Percentiles rank a stretch among this genome's conserved stretches.
phyloP scores from a whole-genome alignment of 37 sponge, comb jelly and placozoan species.

The Oscarella lobularis region DNA sequence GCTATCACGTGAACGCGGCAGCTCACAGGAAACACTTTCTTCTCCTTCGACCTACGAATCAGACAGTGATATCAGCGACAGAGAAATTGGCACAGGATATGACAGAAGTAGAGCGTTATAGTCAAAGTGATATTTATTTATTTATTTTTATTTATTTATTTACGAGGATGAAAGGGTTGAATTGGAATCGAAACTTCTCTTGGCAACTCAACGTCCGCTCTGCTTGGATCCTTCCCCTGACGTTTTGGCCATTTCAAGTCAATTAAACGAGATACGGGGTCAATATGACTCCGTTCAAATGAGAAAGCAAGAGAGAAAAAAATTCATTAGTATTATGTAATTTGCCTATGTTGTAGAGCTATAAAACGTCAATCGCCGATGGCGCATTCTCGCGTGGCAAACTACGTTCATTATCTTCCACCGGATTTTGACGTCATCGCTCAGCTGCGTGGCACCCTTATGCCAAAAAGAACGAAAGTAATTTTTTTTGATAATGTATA shows the following conservation, averaged over 20 bases:
- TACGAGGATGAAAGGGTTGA: background rate
- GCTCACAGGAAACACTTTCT: background rate
- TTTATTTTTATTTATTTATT: background rate
- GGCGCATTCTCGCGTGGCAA: background rate
- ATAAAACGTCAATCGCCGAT: background rate
- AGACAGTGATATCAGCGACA: background rate
- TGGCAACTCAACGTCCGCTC: background rate
- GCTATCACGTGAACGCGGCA: background rate
- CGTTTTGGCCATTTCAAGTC: background rate
- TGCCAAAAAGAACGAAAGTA: no score
- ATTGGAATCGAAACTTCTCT: background rate
- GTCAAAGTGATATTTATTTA: no score
- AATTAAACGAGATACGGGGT: background rate
- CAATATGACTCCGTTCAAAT: background rate
- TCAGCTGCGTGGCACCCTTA: no score
- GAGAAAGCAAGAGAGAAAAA: background rate
- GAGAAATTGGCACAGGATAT: background rate
- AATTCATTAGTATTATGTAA: background rate
- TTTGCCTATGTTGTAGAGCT: background rate
- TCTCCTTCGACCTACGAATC: background rate
- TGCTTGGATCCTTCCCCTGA: background rate
- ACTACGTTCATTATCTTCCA: no score
- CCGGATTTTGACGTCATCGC: no score
- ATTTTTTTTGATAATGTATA: no score
- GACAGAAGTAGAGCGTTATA: no score